phyloP scores from a whole-genome alignment of 2,797 vertebrate species.

The Smutsia gigantea region DNA sequence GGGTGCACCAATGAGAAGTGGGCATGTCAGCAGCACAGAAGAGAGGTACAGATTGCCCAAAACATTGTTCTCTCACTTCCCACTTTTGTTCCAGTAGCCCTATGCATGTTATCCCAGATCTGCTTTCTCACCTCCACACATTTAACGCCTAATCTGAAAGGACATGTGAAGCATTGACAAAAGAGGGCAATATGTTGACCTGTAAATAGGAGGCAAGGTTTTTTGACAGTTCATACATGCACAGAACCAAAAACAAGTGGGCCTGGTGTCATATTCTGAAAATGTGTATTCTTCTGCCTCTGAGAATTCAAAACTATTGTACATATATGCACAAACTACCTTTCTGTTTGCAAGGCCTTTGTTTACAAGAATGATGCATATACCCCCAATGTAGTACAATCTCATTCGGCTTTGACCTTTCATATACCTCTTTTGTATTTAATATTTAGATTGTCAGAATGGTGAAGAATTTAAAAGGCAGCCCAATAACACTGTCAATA shows the following conservation, averaged over 20 bases:
- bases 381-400: not conserved
- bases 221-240: not conserved
- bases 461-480: slow-evolving; percentile 98
- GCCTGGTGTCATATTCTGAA: not conserved
- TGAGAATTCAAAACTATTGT: not conserved
- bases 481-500: slow-evolving; percentile 95
- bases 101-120: not conserved
- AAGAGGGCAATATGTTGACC: not conserved
- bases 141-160: not conserved
- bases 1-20: not conserved
- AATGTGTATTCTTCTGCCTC: not conserved
- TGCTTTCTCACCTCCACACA: not conserved
- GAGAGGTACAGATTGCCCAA: not conserved
- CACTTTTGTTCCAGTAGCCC: not conserved
- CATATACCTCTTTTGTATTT: slow-evolving; percentile 29
- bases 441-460: slow-evolving; percentile 94
- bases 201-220: not conserved
- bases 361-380: slow-evolving; percentile 42
- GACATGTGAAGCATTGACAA: not conserved
- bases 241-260: slow-evolving; percentile 25
- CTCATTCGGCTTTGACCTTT: slow-evolving; percentile 51
- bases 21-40: not conserved
- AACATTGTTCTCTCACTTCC: not conserved
- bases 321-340: not conserved
- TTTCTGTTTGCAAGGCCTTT: slow-evolving; percentile 23